Evolutionary conservation across 2,888 invertebrate genomes (phyloP), one percentile per base, ranked within the genome.

Genomic region (Phasia obesa): DNA sequence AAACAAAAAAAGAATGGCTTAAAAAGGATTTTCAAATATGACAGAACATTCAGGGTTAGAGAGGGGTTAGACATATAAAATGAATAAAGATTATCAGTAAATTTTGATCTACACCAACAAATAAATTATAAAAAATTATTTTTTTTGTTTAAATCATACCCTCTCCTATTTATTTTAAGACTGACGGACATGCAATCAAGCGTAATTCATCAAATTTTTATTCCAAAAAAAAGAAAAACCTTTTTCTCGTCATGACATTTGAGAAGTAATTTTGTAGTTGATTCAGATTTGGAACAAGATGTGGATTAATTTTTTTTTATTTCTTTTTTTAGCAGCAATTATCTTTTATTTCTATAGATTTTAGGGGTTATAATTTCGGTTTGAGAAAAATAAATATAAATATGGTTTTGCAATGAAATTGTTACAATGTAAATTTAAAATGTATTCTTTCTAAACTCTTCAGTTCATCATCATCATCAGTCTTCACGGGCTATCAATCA

Each of bases 11-110:
- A 17, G 31, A 64, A 74, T 62, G 75, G 60, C 65, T 73, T 64
- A 51, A 73, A 84, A 77, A 70, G 69, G 74, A 74, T 76, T 77
- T 75, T 70, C 44, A 69, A 71, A 78, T 64, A 74, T 44, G 74
- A 74, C 70, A 49, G 62, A 47, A 84, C 70, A 21, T 60, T 53
- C 53, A n/a, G 0, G 7, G n/a, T 19, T 7, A 38, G 15, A 19
- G 19, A 73, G 38, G 31, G 53, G 49, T 73, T 74, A 11, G 4
- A 53, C 51, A 31, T n/a, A 17, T 9, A 13, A 11, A 11, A 35
- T 4, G 5, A 2, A 35, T 35, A 35, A 1, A 21, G 42, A 4
- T 70, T 75, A 76, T 76, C 71, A 51, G 21, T 27, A 49, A 49
- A 31, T 59, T 53, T 11, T 59, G 55, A 70, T 81, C 69, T 62